Base-by-base conservation (phyloP, 2,113 vertebrate species). In the Gulo gulo region DNA sequence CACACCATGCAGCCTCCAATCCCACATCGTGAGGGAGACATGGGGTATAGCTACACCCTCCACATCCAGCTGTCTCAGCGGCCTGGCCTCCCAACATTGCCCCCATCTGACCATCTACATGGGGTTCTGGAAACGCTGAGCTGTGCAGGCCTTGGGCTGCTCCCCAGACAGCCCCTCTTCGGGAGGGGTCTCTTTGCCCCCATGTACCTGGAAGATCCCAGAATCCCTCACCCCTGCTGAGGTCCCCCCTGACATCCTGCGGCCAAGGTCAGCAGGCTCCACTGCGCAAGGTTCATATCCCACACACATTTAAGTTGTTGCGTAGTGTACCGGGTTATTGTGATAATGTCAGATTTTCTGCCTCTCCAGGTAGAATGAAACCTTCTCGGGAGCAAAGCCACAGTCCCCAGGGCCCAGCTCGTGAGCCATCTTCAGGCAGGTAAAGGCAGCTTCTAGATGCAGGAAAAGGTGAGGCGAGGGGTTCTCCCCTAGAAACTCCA, bases 61-160 rank as follows among this genome's bases (percentile, higher is more conserved):
- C 2, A 0, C 4, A 7, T 34, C 23, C 1, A 16, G n/a, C 61
- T 2, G 0, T 71, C 52, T 59, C 39, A 42, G 21, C 4, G 18
- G 52, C 65, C 24, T 34, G 31, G 14, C 21, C 21, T 79, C n/a
- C 52, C 18, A 57, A 26, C 7, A 4, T 14, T 45, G 13, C 52
- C 11, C 39, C 15, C 29, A 26, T 34, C 47, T 31, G 52, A 9
- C 59, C n/a, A 20, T 7, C 67, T 34, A 31, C n/a, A 6, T 0
- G 1, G 1, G 76, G 36, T 36, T 81, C 67, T 4, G 63, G 71
- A 73, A 31, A 26, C 4, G 5, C 14, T 15, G 7, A 50, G 39
- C 8, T 18, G 4, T 4, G 1, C n/a, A 59, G 45, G 61, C 29
- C 59, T 59, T 20, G n/a, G 63, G 12, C 12, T 57, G 16, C 14